These are phyloP conservation scores for Falco berigora DNA, from an alignment of 2,797 vertebrate species.

Conservation along the genomic window DNA sequence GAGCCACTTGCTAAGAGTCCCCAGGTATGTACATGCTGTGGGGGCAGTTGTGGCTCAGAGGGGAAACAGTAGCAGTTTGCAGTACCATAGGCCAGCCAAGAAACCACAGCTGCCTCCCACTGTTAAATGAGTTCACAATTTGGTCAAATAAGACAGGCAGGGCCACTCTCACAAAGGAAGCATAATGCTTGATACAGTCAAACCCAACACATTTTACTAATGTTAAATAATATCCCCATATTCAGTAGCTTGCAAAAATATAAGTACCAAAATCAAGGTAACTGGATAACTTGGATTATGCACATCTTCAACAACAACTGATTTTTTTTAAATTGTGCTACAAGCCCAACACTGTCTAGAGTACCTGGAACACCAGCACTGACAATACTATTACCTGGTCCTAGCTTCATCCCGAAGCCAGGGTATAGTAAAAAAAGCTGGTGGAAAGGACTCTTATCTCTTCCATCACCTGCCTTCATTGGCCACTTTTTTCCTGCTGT, in stretches of 20 bases:
- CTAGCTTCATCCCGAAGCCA: background rate
- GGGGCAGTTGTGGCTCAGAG: background rate
- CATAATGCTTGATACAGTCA: background rate
- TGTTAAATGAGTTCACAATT: background rate
- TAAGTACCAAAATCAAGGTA: background rate
- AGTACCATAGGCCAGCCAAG: background rate
- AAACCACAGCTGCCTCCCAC: background rate
- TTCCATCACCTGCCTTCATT: background rate
- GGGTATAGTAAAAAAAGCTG: background rate
- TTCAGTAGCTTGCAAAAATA: background rate
- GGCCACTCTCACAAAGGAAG: background rate
- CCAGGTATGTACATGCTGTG: fast-evolving
- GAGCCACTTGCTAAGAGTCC: background rate
- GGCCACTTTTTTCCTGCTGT: background rate
- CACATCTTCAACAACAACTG: background rate
- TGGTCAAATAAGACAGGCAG: background rate
- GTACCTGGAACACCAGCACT: background rate
- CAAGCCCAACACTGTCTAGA: background rate
- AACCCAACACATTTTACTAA: background rate
- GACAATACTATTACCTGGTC: background rate
- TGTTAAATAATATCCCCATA: background rate
- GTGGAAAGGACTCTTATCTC: background rate
- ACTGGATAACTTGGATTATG: too few species aligned
- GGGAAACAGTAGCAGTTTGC: background rate
- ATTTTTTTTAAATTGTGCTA: background rate